Conservation (phyloP, 2,888 invertebrate species). For the Nephrocerus scutellatus region DNA sequence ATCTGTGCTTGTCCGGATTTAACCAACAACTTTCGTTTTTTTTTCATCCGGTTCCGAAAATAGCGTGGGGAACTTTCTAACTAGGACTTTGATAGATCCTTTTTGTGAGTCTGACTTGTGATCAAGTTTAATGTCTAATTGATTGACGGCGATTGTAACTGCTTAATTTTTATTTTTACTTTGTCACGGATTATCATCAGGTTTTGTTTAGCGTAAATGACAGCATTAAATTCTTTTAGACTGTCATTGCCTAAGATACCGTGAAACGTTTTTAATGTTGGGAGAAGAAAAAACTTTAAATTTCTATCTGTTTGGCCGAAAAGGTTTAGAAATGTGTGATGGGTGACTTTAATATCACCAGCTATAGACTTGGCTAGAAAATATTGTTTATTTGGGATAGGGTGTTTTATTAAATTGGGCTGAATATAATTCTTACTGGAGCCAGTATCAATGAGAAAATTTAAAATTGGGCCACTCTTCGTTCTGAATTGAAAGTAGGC, state of each 20-base stretch:
- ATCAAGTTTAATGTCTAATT: background rate
- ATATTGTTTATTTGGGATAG: background rate
- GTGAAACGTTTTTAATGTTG: slow-evolving; percentile 2
- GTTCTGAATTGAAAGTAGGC: slow-evolving; percentile 2
- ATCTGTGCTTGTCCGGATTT: slow-evolving; percentile 9
- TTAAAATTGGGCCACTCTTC: background rate
- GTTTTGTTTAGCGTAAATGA: background rate
- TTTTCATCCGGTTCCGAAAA: slow-evolving; percentile 11
- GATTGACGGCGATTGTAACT: background rate
- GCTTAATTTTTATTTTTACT: background rate
- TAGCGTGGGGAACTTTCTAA: background rate
- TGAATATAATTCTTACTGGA: slow-evolving; percentile 8
- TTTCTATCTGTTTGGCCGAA: background rate
- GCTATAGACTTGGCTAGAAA: slow-evolving; percentile 2
- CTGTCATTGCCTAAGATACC: slow-evolving; percentile 5
- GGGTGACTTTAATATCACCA: background rate
- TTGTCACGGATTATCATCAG: background rate
- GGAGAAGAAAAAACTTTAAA: slow-evolving; percentile 2
- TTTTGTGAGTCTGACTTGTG: slow-evolving; percentile 10
- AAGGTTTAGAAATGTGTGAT: background rate
- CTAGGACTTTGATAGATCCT: slow-evolving; percentile 3
- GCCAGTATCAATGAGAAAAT: slow-evolving; percentile 4
- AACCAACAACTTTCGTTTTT: slow-evolving; percentile 6
- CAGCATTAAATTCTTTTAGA: background rate
- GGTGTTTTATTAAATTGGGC: background rate